Percentiles rank a stretch among this genome's conserved stretches.
Conservation (phyloP, 2,113 vertebrate species). For the Calyptomena viridis region DNA sequence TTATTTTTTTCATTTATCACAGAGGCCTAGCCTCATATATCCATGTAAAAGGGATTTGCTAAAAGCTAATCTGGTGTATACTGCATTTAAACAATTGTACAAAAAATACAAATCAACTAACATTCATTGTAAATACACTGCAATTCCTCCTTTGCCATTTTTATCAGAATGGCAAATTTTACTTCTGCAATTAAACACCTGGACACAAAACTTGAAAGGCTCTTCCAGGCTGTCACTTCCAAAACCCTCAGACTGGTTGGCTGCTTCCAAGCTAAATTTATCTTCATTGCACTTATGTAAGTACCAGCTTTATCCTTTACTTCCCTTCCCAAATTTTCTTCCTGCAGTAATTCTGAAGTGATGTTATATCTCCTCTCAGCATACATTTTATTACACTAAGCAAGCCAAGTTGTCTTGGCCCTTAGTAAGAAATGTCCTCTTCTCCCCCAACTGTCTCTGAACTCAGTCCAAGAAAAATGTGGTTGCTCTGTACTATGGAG, state of each 20-base stretch:
- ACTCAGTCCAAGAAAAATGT: constrained; percentile 12
- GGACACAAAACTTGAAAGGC: neutral
- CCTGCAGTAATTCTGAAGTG: constrained; percentile 24
- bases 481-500: neutral
- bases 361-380: neutral
- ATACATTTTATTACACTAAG: neutral
- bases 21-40: neutral
- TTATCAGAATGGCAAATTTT: neutral
- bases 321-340: constrained; percentile 4
- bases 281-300: constrained; percentile 15
- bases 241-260: neutral
- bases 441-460: neutral
- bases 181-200: neutral
- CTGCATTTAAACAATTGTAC: neutral
- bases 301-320: constrained; percentile 16
- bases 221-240: neutral
- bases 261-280: constrained; percentile 25
- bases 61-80: neutral
- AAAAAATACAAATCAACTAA: neutral
- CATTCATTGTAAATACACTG: neutral
- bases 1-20: neutral
- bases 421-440: constrained; percentile 5
- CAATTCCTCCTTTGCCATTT: neutral
- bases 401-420: constrained; percentile 17
- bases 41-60: neutral